Conservation (phyloP, 2,888 invertebrate species). For the Chaitophorus viminalis region DNA sequence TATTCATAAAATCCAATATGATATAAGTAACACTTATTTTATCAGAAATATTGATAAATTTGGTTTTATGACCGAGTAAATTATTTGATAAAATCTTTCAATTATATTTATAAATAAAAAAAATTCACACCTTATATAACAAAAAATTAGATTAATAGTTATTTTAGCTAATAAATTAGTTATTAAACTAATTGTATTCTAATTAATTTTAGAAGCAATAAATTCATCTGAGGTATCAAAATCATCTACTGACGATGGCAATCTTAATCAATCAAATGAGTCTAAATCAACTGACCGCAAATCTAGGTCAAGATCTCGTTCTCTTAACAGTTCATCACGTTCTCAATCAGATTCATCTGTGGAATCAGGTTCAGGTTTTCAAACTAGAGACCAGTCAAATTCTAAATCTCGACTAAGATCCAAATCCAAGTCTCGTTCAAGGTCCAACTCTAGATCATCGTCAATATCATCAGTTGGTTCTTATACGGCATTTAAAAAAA, state of each 20-base stretch:
- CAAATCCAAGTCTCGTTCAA: constrained; percentile 1
- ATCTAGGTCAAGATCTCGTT: constrained; percentile 65
- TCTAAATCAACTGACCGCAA: constrained; percentile 62
- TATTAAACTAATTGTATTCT: background rate
- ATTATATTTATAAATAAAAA: too few relatives aligned
- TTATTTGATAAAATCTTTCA: too few relatives aligned
- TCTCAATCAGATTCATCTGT: constrained; percentile 64
- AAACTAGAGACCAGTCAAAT: constrained; percentile 64
- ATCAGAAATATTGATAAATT: too few relatives aligned
- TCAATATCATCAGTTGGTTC: constrained; percentile 63
- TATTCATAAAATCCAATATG: too few relatives aligned
- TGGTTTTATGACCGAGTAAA: too few relatives aligned
- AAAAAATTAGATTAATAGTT: background rate
- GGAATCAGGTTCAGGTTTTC: constrained; percentile 65
- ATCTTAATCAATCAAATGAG: background rate
- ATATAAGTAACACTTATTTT: too few relatives aligned
- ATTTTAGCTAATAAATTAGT: background rate
- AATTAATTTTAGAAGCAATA: constrained; percentile 20
- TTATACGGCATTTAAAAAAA: constrained; percentile 64
- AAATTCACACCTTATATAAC: too few relatives aligned
- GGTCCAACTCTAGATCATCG: constrained; percentile 62
- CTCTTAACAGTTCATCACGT: constrained; percentile 59
- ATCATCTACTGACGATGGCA: constrained; percentile 4
- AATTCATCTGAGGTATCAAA: constrained; percentile 4
- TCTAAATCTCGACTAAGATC: constrained; percentile 64